Base-by-base conservation (phyloP, 53 echinoderm and acorn worm species). In the Temnopleurus reevesii region DNA sequence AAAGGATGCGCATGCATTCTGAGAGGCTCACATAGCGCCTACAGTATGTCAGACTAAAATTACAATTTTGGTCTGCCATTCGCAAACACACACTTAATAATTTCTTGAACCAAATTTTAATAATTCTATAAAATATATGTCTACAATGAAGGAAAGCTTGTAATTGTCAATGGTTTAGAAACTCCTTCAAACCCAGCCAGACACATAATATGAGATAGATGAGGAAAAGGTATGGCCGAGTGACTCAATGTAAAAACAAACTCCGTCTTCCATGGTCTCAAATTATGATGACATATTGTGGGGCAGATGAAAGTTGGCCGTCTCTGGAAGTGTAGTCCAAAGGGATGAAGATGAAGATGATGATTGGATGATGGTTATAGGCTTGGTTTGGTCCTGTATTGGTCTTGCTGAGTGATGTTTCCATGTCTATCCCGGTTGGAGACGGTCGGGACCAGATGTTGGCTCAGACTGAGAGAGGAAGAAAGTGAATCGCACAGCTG, bases 321-420 rank as follows among this genome's bases (percentile, higher is more conserved):
- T 46, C 6, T 34, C 15, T 46, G 77, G 6, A 46, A 44, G 26
- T 45, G 12, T 35, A 46, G 79, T 79, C 79, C 49, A 47, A 79
- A 25, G 47, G 77, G 79, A 49, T 28, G 79, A 49, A 12, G 77
- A 45, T 43, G 77, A 79, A 25, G 79, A 77, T 77, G 46, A 77
- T 77, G 24, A 46, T 77, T 25, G 41, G 41, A 45, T 46, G 79
- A 46, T 49, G 79, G 53, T 15, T 8, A 77, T 77, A 19, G 46
- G 79, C 79, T 77, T 49, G 46, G 27, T 46, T 77, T 77, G 49
- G 49, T 77, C 43, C 9, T 27, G 46, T 77, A 77, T 77, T 77
- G 79, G 79, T 77, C 79, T 46, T 77, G 79, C 7, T 77, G 79
- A 77, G 79, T 77, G 79, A 77, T 77, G 79, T 77, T 77, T 26